Base-by-base conservation (phyloP, 2,113 vertebrate species). In the Cettia cetti region DNA sequence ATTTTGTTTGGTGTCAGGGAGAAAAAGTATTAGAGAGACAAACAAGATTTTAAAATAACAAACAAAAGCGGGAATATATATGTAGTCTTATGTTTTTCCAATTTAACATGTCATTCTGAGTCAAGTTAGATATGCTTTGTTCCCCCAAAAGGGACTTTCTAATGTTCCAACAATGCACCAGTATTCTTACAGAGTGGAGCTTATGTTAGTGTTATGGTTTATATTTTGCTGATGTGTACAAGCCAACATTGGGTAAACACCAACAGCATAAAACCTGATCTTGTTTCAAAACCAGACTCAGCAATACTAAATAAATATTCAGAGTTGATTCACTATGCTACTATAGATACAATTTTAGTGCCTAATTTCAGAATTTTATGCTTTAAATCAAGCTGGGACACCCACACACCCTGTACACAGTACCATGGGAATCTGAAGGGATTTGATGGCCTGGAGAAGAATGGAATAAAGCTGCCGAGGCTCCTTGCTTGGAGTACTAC, bases 11-110 rank as follows among this genome's bases (percentile, higher is more conserved):
- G 33, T 88, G 82, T 88, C 80, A 90, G 35, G 80, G 64, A 81
- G 33, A 85, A 77, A 85, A 80, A 66, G 23, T 81, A 47, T 92
- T 83, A 66, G 39, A 35, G 47, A 92, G 76, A 94, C 66, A 93
- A 95, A 94, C 45, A 80, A 59, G 68, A 77, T 93, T 88, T 92
- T 66, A 82, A 88, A 86, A 88, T 69, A 94, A 82, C 66, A 77
- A 94, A 80, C 63, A 88, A n/a, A n/a, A n/a, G 49, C 1, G 2
- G 70, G 69, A 87, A 87, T 79, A 79, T 82, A 76, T 61, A 79
- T 88, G 93, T 95, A 93, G 66, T 86, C 71, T 69, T 53, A 61
- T 66, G 54, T 57, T 91, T 40, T 94, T 82, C 63, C 79, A 94
- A 74, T 94, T 83, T 93, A 89, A 61, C 33, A 7, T 88, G 86